phyloP scores from a whole-genome alignment of 2,797 vertebrate genomes.

The Kryptolebias ocellatus region DNA sequence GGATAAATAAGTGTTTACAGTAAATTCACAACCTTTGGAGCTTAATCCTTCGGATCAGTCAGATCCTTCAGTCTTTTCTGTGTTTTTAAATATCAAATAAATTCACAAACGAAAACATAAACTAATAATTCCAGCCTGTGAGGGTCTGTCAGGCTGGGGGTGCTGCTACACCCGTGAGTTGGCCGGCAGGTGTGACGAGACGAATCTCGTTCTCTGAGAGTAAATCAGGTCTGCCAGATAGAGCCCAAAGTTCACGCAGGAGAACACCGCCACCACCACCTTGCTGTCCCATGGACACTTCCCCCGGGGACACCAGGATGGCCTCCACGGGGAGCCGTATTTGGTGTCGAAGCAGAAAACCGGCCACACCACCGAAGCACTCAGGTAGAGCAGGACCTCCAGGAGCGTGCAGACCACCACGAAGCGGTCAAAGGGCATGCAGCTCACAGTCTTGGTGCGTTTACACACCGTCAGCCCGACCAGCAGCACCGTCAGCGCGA shows the following conservation, averaged over 20 bases:
- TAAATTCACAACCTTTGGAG: no score
- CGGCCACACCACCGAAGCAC: constrained; percentile 90
- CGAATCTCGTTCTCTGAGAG: constrained; percentile 86
- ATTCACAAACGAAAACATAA: not conserved
- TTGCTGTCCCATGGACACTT: constrained; percentile 93
- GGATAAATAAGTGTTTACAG: no score
- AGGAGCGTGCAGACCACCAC: constrained; percentile 89
- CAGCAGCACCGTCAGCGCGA: constrained; percentile 81
- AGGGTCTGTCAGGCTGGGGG: not conserved
- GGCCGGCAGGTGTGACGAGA: constrained; percentile 56
- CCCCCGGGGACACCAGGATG: constrained; percentile 82
- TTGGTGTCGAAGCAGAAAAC: constrained; percentile 93
- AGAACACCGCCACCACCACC: constrained; percentile 89
- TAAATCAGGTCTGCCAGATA: constrained; percentile 87
- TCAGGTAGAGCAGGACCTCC: constrained; percentile 89
- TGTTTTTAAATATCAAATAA: constrained; percentile 19
- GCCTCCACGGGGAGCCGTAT: constrained; percentile 86
- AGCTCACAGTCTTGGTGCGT: constrained; percentile 75
- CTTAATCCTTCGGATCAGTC: no score
- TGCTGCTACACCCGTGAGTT: constrained; percentile 47
- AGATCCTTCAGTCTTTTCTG: not conserved
- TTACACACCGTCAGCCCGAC: constrained; percentile 87
- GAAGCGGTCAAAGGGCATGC: constrained; percentile 86
- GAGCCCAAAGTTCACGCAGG: constrained; percentile 88
- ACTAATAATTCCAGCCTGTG: constrained; percentile 2